Evolutionary conservation across 2,888 invertebrate genomes (phyloP), one percentile per base, ranked within the genome.

Genomic region (Diarsia mendica): DNA sequence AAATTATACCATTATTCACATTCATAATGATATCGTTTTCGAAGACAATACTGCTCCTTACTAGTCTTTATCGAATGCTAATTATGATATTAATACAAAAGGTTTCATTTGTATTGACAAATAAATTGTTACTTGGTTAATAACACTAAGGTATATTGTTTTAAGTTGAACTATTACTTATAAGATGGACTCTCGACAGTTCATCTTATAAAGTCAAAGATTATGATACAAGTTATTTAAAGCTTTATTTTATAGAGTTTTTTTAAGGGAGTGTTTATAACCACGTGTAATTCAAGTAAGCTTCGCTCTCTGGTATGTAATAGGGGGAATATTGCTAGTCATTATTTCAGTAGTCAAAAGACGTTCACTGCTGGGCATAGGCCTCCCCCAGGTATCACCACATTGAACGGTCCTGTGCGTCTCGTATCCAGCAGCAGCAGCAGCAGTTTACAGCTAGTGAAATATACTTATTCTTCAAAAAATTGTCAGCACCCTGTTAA

Each of bases 61-160:
- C 28, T 53, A 20, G 23, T 53, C 61, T 63, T 84, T 83, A 86
- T 85, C 85, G n/a, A n/a, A 63, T 55, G 39, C 10, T 75, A 71
- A 86, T 80, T 79, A 83, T 65, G 49, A 10, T 33, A 46, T 58
- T 73, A 80, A 69, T 48, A 71, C 46, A 76, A 69, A 82, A 70
- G 72, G 63, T 70, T 64, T 44, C 63, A 78, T 73, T 60, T 33
- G 23, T 20, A 13, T 2, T 75, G 33, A 51, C 28, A 58, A 63
- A 39, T 65, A 55, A 15, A 55, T 46, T 67, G 9, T 44, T 33
- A 58, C 2, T 44, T 20, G 15, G 46, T 77, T 20, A 44, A 15
- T 78, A 74, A n/a, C 63, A 48, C 15, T 44, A 44, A 67, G 49
- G 58, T 55, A n/a, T 76, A 28, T 48, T 53, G 28, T 71, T 23